Evolutionary conservation across 2,113 vertebrate genomes (phyloP), one percentile per base, ranked within the genome.

Genomic region (Chlorocebus sabaeus): DNA sequence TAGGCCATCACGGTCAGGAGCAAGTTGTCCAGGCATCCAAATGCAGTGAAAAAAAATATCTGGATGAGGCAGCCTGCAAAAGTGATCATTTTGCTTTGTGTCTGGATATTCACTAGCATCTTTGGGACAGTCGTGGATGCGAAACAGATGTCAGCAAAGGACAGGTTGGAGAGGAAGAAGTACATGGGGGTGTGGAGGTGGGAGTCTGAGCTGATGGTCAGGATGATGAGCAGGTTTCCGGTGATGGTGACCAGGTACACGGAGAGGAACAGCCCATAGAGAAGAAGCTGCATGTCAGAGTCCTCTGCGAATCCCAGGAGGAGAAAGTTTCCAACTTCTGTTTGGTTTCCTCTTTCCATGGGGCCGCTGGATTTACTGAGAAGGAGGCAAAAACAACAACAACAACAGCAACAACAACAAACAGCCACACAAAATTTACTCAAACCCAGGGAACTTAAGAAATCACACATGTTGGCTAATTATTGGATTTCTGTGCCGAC

Each of bases 321-420:
- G 32, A 97, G 32, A 76, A 97, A 96, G 25, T 90, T 78, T 40
- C 18, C 6, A 10, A 72, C 5, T 81, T 6, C 45, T 55, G 90
- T 97, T 78, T 87, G 59, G 48, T 98, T 98, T 92, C 16, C 18
- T 64, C 38, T 89, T 86, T 92, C 93, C 97, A 95, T 97, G 59
- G 0, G 13, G 22, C 17, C n/a, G 5, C 10, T 27, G 35, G 45
- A 14, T 61, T 95, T 84, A 8, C 10, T 20, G 17, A 90, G 30
- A 87, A 76, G 11, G 32, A 70, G 50, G n/a, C 38, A 82, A 80
- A 64, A 92, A 43, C 64, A 68, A 78, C 48, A 50, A 50, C 48
- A 50, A 50, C 48, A 50, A 50, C 13, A 50, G 0, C 48, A 48
- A 48, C 45, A 48, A 48, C 2, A 48, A 50, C 2, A 20, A 55